Base-by-base conservation (phyloP, 2,888 invertebrate genomes). In the Volucella bombylans region DNA sequence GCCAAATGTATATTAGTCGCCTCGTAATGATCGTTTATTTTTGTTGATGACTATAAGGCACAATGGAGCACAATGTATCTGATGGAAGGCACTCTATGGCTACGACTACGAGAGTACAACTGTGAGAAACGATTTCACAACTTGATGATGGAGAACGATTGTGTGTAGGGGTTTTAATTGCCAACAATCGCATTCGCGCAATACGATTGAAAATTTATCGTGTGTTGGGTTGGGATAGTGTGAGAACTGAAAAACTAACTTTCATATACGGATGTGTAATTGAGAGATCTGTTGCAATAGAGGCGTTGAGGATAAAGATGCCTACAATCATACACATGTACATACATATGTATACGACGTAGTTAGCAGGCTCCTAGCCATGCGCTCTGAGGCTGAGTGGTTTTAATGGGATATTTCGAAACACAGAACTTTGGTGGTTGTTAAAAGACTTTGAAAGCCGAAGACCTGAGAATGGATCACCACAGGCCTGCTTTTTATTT, bases 181-280 rank as follows among this genome's bases (percentile, higher is more conserved):
- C 80, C 71, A 76, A 43, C 80, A 76, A 71, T 82, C 79, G 82
- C 80, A 76, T 74, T 82, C 79, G 82, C 79, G 82, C 78, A 71
- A 68, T 68, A 57, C 82, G 47, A 73, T 79, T 59, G 68, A 73
- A 73, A 73, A 69, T 45, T 69, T 69, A 79, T 69, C 68, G 43
- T 31, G 31, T 6, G 31, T 31, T 31, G 64, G 38, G 8, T 23
- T 64, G 38, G 73, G 69, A 31, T 31, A 31, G 65, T 74, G 79
- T 82, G 79, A 69, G 79, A 79, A 79, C 6, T 31, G 6, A 38
- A 23, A 15, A 67, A 43, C 11, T 67, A 55, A 61, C 65, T 72
- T 77, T 77, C 71, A 18, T 52, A 49, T 31, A 18, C 18, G 18
- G 55, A 4, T 11, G 15, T 9, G 45, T 3, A 43, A 54, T 54